Percentiles rank a stretch among this genome's conserved stretches.
phyloP scores from a whole-genome alignment of 2,797 vertebrate species.

The Enteromius paludinosus region DNA sequence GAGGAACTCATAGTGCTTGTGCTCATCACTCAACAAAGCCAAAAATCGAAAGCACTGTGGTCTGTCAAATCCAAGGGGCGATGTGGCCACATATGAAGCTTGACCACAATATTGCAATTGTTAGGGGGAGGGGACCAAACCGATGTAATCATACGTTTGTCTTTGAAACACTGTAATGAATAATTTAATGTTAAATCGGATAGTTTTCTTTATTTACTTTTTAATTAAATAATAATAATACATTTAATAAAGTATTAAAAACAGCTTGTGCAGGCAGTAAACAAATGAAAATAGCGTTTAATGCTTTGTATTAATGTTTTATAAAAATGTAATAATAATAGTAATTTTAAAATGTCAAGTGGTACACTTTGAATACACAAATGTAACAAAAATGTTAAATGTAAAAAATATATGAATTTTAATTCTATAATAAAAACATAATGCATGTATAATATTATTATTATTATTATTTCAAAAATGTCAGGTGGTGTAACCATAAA shows the following conservation, averaged over 20 bases:
- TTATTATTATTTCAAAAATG: background rate
- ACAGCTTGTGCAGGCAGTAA: background rate
- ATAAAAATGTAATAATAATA: background rate
- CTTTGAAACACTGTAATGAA: background rate
- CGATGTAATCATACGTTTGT: background rate
- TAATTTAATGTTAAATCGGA: background rate
- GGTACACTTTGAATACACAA: background rate
- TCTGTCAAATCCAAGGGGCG: constrained; percentile 44
- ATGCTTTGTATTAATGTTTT: no score
- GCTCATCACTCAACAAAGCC: constrained; percentile 60
- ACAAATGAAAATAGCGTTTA: background rate
- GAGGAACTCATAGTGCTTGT: constrained; percentile 65
- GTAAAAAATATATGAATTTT: background rate
- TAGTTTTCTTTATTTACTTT: background rate
- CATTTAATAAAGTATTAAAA: background rate
- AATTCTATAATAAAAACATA: background rate
- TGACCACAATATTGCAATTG: constrained; percentile 12
- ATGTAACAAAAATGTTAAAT: background rate
- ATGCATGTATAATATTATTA: no score
- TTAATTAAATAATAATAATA: no score
- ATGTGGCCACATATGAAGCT: constrained; percentile 47
- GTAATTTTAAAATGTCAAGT: background rate
- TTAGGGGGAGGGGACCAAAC: background rate
- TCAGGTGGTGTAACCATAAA: background rate
- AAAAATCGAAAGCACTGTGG: constrained; percentile 49